Percentiles rank a stretch among this genome's conserved stretches.
These are phyloP conservation scores for Mormyrus hasselquistii DNA, from an alignment of 2,797 vertebrate genomes.

Conservation along the genomic window DNA sequence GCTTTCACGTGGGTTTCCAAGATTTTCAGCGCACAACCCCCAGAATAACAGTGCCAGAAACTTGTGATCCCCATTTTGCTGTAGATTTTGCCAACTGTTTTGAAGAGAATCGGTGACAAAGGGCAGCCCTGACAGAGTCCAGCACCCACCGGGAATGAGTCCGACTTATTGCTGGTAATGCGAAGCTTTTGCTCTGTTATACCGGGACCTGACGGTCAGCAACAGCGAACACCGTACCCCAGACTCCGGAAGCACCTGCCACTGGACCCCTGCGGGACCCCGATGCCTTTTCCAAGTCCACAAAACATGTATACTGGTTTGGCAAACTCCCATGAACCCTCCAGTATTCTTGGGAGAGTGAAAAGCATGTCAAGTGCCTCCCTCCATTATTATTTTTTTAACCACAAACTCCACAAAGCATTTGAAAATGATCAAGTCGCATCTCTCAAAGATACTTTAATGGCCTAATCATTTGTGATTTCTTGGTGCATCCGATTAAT, in stretches of 20 bases:
- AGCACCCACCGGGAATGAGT: neutral
- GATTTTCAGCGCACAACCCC: neutral
- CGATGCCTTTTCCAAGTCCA: neutral
- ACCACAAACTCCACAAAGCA: neutral
- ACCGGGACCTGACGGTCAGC: neutral
- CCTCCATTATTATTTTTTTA: neutral
- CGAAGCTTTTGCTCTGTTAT: neutral
- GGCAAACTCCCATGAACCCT: neutral
- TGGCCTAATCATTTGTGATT: neutral
- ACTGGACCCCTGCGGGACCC: neutral
- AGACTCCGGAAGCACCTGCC: neutral
- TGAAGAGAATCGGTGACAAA: neutral
- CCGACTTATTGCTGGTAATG: neutral
- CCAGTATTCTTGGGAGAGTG: neutral
- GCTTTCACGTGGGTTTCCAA: neutral
- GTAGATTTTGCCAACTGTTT: neutral
- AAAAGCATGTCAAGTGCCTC: neutral
- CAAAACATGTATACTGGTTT: neutral
- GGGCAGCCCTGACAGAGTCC: neutral
- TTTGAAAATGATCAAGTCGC: neutral
- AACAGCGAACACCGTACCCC: neutral
- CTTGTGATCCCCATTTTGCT: neutral
- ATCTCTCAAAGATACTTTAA: neutral
- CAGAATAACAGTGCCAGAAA: neutral
- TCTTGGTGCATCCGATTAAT: neutral